Evolutionary conservation across 2,797 vertebrate species (phyloP), one percentile per base, ranked within the genome.

Genomic region (Nannoperca australis): DNA sequence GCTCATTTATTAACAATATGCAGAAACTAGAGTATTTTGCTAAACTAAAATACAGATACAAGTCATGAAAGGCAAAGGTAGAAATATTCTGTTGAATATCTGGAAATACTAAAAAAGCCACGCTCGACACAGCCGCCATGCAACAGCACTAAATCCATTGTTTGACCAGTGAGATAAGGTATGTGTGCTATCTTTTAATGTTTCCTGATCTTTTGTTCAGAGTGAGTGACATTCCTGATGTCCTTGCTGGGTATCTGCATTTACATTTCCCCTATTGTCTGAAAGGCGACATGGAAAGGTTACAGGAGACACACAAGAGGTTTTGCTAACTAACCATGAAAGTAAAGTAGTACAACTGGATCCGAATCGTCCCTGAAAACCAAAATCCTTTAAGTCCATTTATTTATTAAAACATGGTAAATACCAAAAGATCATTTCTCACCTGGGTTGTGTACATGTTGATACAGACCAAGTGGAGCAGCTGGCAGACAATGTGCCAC

Each of bases 231-330:
- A 88, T 90, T 89, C 83, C 80, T 84, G 79, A 90, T 87, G 90
- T 79, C 89, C 88, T 94, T 90, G 85, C 55, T 61, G 27, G 60
- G 27, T 85, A 85, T 89, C 76, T 82, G 83, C 84, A 69, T 91
- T 87, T 88, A 79, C 62, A 71, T 84, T 81, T 73, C 42, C 53
- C n/a, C 36, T 65, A 17, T 70, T 84, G 66, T 78, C 36, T 67
- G 70, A 87, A 70, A 24, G 42, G 63, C 32, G 59, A 32, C 17
- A 68, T 65, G 49, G 42, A 78, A 76, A 83, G 72, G 42, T 84
- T 72, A 74, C 59, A 76, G n/a, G 56, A 82, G 55, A 40, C 40
- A 59, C 47, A 34, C 40, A 54, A 58, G 34, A 47, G 7, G 6
- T 53, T 49, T 6, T 69, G n/a, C 10, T 36, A 50, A 32, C 20